Base-by-base conservation (phyloP, 2,888 invertebrate genomes). In the Calameuta filiformis region DNA sequence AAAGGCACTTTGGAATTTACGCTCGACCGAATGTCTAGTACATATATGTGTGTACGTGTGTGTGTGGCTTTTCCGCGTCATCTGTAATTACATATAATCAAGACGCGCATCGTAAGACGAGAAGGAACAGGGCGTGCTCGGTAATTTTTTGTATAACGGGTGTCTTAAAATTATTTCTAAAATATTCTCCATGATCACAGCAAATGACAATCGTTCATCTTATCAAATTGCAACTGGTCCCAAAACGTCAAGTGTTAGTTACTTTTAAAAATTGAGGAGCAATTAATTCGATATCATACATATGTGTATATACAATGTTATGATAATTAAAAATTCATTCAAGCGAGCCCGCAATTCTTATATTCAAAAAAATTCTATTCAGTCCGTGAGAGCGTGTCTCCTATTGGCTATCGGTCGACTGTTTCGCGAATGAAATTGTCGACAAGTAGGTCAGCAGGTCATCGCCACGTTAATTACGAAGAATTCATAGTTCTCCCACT, bases 361-460 rank as follows among this genome's bases (percentile, higher is more conserved):
- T 56, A 56, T 9, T 56, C 23, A 56, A 56, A 56, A 73, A 73
- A 76, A 40, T 73, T 15, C 40, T 76, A 74, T 33, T 77, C 74
- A 69, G 74, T 74, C 34, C 78, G 75, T 78, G 75, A 73, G 75
- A 75, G 75, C 78, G 75, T 40, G 35, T 71, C 34, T 75, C 78
- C 71, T 37, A 69, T 69, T 33, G 75, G 74, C n/a, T 75, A 33
- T 37, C 40, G 74, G 77, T 73, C 37, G 35, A 74, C 71, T 37
- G 75, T 77, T 77, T 75, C 23, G 75, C 77, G 75, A 75, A 74
- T 69, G 71, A 78, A 78, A 76, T 76, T 68, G 31, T 30, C 31
- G 68, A 35, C 76, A 81, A 85, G 85, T 89, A 82, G 88, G 88
- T 88, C 85, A 89, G 87, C 89, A 79, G 89, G 89, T 86, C 88